Conservation (phyloP, 2,797 vertebrate species). For the Melanotaenia maccullochi region DNA sequence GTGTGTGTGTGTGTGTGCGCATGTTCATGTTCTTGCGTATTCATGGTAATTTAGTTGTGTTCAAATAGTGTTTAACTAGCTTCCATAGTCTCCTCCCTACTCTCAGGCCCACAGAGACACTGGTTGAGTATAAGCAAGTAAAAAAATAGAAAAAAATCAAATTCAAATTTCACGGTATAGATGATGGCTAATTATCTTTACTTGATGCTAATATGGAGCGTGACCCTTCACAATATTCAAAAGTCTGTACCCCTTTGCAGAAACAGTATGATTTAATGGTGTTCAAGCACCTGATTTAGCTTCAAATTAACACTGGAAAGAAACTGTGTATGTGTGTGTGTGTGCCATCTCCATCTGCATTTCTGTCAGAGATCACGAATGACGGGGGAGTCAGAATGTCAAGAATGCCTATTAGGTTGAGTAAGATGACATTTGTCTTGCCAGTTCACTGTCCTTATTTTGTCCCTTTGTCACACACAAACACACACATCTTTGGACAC, state of each 20-base stretch:
- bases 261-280: constrained; percentile 16
- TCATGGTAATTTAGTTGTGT: constrained; percentile 24
- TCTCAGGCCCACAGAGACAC: constrained; percentile 73
- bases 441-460: constrained; percentile 37
- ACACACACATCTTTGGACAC: neutral
- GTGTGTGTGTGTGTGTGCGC: constrained; percentile 45
- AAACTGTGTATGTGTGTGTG: no score
- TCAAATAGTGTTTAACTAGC: constrained; percentile 16
- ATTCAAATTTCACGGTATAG: neutral
- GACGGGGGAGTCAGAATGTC: constrained; percentile 48
- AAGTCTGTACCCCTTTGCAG: constrained; percentile 3
- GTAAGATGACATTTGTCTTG: constrained; percentile 50
- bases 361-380: constrained; percentile 58
- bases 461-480: constrained; percentile 4
- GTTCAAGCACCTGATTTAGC: constrained; percentile 34
- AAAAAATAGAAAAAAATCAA: neutral
- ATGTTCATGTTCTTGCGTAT: constrained; percentile 29
- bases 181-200: neutral
- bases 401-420: constrained; percentile 62
- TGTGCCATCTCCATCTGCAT: constrained; percentile 34
- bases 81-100: constrained; percentile 35
- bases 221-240: constrained; percentile 6
- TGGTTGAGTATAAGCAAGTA: neutral
- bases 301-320: constrained; percentile 46
- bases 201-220: neutral